A percentile compares a stretch with the other conserved stretches of the same genome.
These are phyloP conservation scores for Lottia gigantea DNA, from an alignment of 2,888 invertebrate species.

Conservation along the genomic window DNA sequence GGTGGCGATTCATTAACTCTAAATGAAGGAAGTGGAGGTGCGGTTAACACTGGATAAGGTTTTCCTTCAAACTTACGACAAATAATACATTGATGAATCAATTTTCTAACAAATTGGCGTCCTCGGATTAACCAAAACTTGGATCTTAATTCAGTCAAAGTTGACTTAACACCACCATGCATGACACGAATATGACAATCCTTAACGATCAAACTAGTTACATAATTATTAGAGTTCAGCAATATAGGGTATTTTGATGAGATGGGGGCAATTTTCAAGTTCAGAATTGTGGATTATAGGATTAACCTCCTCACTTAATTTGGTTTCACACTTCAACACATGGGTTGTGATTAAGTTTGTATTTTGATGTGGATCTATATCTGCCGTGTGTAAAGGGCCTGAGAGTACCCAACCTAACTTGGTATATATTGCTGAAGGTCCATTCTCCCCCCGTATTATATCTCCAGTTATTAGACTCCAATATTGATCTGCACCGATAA, in stretches of 20 bases:
- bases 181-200: constrained; percentile 5
- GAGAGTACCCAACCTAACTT: neutral
- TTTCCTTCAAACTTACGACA: neutral
- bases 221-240: neutral
- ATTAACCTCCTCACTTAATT: neutral
- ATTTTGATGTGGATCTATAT: neutral
- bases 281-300: neutral
- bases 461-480: neutral
- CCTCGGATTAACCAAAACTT: neutral
- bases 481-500: no score
- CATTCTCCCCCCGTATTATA: neutral
- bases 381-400: neutral
- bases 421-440: neutral
- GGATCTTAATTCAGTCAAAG: neutral
- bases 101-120: neutral
- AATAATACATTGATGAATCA: neutral
- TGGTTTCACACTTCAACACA: neutral
- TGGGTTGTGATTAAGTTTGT: constrained; percentile 8
- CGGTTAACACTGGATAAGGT: neutral
- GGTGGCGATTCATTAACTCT: neutral
- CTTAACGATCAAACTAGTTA: neutral
- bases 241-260: neutral
- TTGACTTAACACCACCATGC: neutral
- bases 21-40: constrained; percentile 3
- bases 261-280: neutral